phyloP scores from a whole-genome alignment of 2,888 invertebrate genomes.

The Xestobium rufovillosum region DNA sequence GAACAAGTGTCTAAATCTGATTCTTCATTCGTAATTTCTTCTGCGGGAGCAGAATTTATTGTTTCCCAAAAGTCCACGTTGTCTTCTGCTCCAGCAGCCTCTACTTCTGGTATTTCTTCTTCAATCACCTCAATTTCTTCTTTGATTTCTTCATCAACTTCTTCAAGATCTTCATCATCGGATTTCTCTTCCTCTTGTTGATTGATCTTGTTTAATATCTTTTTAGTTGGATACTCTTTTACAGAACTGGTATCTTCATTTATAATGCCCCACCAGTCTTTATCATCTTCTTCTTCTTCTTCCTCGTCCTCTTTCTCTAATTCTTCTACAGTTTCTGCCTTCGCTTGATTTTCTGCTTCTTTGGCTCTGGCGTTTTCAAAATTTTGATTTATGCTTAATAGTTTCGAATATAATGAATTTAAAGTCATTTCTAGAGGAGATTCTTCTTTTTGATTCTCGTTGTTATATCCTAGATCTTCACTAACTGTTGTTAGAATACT shows the following conservation, averaged over 20 bases:
- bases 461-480: no score
- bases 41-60: background rate
- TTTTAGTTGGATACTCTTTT: no score
- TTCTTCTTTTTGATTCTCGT: no score
- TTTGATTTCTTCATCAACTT: constrained; percentile 22
- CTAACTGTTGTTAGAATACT: constrained; percentile 37
- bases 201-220: no score
- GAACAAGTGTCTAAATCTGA: constrained; percentile 24
- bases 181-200: constrained; percentile 24
- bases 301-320: constrained; percentile 12
- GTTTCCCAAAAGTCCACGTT: constrained; percentile 22
- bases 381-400: no score
- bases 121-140: constrained; percentile 20
- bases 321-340: constrained; percentile 12
- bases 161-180: constrained; percentile 18
- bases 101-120: constrained; percentile 25
- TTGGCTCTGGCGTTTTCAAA: no score
- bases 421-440: no score
- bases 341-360: constrained; percentile 10
- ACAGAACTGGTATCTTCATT: no score
- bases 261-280: constrained; percentile 30
- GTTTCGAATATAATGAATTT: no score
- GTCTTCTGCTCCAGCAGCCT: constrained; percentile 18
- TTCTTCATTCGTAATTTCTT: background rate
- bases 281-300: constrained; percentile 19